phyloP scores from a whole-genome alignment of 2,888 invertebrate species.

The Leptopterna dolabrata region DNA sequence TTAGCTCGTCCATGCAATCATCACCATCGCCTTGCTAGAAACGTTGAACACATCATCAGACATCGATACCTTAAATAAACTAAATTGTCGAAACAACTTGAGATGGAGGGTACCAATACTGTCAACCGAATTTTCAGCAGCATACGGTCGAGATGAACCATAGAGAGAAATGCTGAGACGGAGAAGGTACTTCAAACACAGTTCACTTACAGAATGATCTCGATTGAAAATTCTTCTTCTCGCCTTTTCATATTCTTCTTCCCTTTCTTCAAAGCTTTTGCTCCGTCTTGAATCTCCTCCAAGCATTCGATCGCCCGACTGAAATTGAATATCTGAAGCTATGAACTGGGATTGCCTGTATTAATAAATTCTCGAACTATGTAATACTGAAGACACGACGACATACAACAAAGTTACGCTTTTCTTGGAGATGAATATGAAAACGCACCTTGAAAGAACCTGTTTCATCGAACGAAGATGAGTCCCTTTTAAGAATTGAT shows the following conservation, averaged over 20 bases:
- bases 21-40: constrained; percentile 53
- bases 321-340: constrained; percentile 56
- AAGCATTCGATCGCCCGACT: constrained; percentile 73
- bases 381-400: background rate
- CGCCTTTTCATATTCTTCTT: constrained; percentile 88
- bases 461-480: constrained; percentile 79
- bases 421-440: background rate
- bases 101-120: too few relatives aligned
- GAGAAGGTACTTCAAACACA: background rate
- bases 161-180: background rate
- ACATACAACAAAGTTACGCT: too few relatives aligned
- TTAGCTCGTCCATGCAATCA: constrained; percentile 56
- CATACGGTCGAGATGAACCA: too few relatives aligned
- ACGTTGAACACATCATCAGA: background rate
- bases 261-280: constrained; percentile 91
- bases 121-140: too few relatives aligned
- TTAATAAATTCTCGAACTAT: background rate
- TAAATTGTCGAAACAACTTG: too few relatives aligned
- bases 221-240: constrained; percentile 86
- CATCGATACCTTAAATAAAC: too few relatives aligned
- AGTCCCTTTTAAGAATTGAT: constrained; percentile 86
- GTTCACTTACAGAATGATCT: constrained; percentile 66
- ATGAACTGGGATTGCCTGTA: background rate
- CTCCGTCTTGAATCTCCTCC: constrained; percentile 77
- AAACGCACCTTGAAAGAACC: constrained; percentile 64